phyloP scores from a whole-genome alignment of 2,888 invertebrate species.

The Chaetogeoica ovagalla region DNA sequence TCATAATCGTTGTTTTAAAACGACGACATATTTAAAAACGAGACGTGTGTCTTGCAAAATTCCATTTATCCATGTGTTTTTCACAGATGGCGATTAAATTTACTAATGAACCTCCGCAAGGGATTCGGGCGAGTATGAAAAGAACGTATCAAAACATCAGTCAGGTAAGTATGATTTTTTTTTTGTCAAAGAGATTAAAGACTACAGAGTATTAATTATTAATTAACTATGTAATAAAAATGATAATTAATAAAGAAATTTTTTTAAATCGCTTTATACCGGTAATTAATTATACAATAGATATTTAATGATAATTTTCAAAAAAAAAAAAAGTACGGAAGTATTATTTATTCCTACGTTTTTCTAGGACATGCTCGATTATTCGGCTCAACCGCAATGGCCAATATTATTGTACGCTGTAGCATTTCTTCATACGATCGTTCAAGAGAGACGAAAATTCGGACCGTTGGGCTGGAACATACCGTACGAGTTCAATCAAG shows the following conservation, averaged over 20 bases:
- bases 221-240: too few species aligned
- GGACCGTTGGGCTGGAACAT: constrained; percentile 97
- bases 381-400: constrained; percentile 89
- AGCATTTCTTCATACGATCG: constrained; percentile 91
- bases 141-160: constrained; percentile 88
- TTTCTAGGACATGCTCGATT: constrained; percentile 81
- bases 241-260: too few species aligned
- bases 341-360: background rate
- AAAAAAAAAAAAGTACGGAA: too few species aligned
- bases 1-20: too few species aligned
- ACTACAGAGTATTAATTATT: too few species aligned
- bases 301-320: too few species aligned
- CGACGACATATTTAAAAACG: too few species aligned
- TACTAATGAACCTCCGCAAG: constrained; percentile 96
- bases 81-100: constrained; percentile 92
- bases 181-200: too few species aligned
- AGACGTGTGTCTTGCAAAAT: too few species aligned
- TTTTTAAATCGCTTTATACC: too few species aligned
- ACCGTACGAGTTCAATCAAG: constrained; percentile 95
- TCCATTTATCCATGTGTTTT: constrained; percentile 56
- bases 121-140: constrained; percentile 89
- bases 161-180: constrained; percentile 61
- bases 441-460: constrained; percentile 93
- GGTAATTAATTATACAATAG: too few species aligned
- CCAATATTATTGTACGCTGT: constrained; percentile 90